phyloP scores from a whole-genome alignment of 2,888 invertebrate genomes.

The Sclerodermus sp. region DNA sequence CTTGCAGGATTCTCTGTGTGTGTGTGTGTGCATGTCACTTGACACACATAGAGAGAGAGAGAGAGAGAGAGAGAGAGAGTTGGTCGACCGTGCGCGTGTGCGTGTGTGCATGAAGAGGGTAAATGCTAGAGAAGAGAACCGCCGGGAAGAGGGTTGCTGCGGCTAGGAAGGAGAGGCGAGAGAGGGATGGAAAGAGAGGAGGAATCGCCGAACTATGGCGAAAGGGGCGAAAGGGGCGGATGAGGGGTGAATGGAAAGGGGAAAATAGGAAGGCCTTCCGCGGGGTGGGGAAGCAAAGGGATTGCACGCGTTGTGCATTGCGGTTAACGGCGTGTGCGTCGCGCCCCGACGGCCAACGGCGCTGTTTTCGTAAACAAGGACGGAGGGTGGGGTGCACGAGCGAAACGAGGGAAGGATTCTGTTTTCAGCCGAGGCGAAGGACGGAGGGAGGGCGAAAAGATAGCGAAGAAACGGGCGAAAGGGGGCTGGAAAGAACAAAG shows the following conservation, averaged over 20 bases:
- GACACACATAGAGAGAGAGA: conserved; percentile 5
- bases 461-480: conserved; percentile 4
- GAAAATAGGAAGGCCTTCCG: too few species aligned
- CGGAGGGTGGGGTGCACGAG: conserved; percentile 33
- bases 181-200: conserved; percentile 10
- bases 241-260: conserved; percentile 10
- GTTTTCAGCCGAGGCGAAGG: conserved; percentile 19
- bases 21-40: conserved; percentile 28
- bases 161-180: conserved; percentile 16
- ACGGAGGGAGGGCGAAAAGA: conserved; percentile 8
- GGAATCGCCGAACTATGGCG: too few species aligned
- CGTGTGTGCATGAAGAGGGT: background rate
- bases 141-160: conserved; percentile 1
- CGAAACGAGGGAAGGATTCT: conserved; percentile 23
- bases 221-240: conserved; percentile 2
- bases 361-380: conserved; percentile 44
- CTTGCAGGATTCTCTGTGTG: conserved; percentile 21
- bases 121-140: background rate
- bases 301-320: conserved; percentile 52
- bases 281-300: conserved; percentile 21
- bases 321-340: conserved; percentile 53
- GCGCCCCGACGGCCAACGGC: conserved; percentile 50
- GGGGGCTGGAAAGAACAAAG: background rate
- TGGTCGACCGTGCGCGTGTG: background rate
- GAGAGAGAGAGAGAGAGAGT: conserved; percentile 10